A percentile compares a stretch with the other conserved stretches of the same genome.
These are phyloP conservation scores for Plumapathes pennacea DNA, from an alignment of 92 coral and sea anemone genomes.

Conservation along the genomic window DNA sequence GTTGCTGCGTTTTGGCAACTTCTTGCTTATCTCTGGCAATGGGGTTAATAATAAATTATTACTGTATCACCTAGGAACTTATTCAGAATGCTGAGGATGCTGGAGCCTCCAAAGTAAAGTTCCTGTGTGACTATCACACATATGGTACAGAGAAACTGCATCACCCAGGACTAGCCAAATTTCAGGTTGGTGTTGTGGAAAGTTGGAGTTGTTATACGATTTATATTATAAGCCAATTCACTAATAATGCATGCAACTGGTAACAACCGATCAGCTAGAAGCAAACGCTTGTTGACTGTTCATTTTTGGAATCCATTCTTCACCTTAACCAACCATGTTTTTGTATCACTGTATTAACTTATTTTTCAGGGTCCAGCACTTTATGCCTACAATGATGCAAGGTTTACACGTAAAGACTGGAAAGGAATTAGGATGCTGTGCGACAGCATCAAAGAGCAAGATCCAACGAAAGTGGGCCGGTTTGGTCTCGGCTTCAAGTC, in stretches of 20 bases:
- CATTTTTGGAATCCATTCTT: not conserved
- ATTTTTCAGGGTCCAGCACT: conserved; percentile 54
- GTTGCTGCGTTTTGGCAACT: no score
- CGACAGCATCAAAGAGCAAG: conserved; percentile 50
- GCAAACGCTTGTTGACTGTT: not conserved
- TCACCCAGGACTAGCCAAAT: not conserved
- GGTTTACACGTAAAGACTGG: conserved; percentile 50
- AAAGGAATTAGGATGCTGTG: conserved; percentile 53
- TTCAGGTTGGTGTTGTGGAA: no score
- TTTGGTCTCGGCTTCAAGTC: conserved; percentile 69
- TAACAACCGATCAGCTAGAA: not conserved
- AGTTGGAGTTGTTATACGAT: no score
- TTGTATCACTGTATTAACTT: not conserved
- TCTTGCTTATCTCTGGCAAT: no score
- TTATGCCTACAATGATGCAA: conserved; percentile 57
- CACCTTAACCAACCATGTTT: not conserved
- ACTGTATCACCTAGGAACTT: no score
- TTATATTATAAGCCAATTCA: not conserved
- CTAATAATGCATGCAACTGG: not conserved
- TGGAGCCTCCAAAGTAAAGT: conserved; percentile 42
- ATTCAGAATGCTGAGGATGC: conserved; percentile 71
- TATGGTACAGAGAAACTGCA: conserved; percentile 14
- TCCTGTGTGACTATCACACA: conserved; percentile 41
- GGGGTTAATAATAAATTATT: no score
- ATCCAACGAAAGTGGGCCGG: conserved; percentile 69